Evolutionary conservation across 2,888 invertebrate genomes (phyloP), one percentile per base, ranked within the genome.

Genomic region (Cephus pygmeus): DNA sequence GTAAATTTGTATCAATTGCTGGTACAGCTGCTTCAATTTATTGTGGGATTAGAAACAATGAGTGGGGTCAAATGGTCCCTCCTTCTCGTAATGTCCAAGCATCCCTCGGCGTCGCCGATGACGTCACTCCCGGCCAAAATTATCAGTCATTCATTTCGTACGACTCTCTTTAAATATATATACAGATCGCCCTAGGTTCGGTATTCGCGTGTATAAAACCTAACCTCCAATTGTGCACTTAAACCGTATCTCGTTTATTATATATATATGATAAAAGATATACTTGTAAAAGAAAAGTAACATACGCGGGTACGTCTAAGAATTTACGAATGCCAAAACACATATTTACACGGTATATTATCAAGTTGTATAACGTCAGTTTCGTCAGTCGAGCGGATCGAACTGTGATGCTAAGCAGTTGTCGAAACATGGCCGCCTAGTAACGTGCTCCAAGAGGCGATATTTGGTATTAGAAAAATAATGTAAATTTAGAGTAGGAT

Each of bases 11-110:
- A 91, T 90, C 90, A 90, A 91, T 91, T 91, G 90, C 87, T 86
- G 83, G 89, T 90, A 91, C 90, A 90, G 89, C 90, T 90, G 90
- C 90, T 88, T 90, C 90, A 91, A 91, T 90, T 90, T 90, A 90
- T 91, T 90, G 89, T 91, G 88, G 89, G 90, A 90, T 90, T 91
- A 90, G 90, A 90, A 91, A 90, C 90, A 90, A 90, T 91, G 88
- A 90, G 89, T 87, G 88, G 89, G 89, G 90, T 91, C 90, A 90
- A 90, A 89, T 88, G 88, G 89, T 88, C 88, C 89, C 88, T 90
- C 87, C 88, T 90, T 87, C 88, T 87, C 85, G 83, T 88, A 87
- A 87, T 85, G 86, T 85, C 82, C 80, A 23, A 23, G 56, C 88
- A 87, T 87, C 87, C 88, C 89, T 87, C 87, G 75, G 73, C 76